Base-by-base conservation (phyloP, 2,888 invertebrate genomes). In the Aleiodes alternator region DNA sequence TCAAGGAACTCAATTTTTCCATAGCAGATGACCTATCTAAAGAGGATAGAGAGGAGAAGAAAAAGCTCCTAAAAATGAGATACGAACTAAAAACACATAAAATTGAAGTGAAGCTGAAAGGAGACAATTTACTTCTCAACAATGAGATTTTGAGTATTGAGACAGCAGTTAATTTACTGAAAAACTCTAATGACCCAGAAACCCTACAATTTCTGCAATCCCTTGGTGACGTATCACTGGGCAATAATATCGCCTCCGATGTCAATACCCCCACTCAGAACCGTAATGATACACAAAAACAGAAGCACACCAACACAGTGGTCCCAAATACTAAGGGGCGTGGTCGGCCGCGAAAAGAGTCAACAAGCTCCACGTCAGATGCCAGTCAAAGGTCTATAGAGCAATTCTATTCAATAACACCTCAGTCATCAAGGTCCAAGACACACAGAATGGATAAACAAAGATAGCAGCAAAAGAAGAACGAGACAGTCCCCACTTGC, bases 21-120 rank as follows among this genome's bases (percentile, higher is more conserved):
- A 68, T 68, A 48, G 48, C 29, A n/a, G 31, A 57, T 57, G 57
- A 68, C 11, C 68, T 68, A 23, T 12, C 34, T 23, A 68, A 43
- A 68, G 68, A 68, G 29, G 68, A 68, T 23, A 23, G 23, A 23
- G 23, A 23, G 23, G 23, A 23, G 23, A 23, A 23, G 23, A 23
- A 23, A 23, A 23, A 23, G 23, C 23, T 23, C 23, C 23, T 23
- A 23, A 23, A 23, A 23, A 23, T 23, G 23, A 23, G 23, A 23
- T 68, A 50, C 29, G 16, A 16, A n/a, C 68, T 68, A 29, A 68
- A 12, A 43, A 51, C 1, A 12, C 12, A 16, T 12, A 38, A 12
- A 29, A 34, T 38, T n/a, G 3, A 11, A 14, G 68, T n/a, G 11
- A 68, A 12, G 12, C 12, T 34, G 6, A 34, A 34, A 34, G 34